Conservation (phyloP, 2,888 invertebrate species). For the Pegoplata infirma region DNA sequence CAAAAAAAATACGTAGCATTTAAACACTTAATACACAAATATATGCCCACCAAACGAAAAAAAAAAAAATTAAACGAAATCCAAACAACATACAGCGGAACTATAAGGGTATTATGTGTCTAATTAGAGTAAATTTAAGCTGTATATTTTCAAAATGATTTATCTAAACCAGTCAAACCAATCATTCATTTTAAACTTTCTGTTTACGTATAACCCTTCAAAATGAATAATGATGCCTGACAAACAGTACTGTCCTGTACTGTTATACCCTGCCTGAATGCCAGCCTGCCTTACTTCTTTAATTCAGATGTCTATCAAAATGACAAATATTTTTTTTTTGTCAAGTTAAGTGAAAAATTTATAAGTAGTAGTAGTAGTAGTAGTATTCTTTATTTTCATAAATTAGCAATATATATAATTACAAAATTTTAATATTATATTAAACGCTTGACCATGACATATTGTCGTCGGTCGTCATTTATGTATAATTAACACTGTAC, state of each 20-base stretch:
- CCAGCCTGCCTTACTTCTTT: background rate
- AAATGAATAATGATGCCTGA: background rate
- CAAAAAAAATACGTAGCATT: background rate
- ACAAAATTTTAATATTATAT: too few species aligned
- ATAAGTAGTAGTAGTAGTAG: too few species aligned
- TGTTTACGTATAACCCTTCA: constrained; percentile 5
- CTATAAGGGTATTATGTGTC: background rate
- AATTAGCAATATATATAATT: too few species aligned
- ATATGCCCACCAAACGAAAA: background rate
- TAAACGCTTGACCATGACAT: too few species aligned
- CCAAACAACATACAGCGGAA: background rate
- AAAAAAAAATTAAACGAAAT: background rate
- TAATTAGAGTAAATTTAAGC: background rate
- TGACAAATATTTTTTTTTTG: background rate
- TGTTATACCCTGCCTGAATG: too few species aligned
- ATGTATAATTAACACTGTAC: too few species aligned
- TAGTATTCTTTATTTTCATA: too few species aligned
- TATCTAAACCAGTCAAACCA: constrained; percentile 35
- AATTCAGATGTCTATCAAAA: background rate
- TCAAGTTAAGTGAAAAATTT: background rate
- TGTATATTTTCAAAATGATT: constrained; percentile 31
- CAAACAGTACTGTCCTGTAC: too few species aligned
- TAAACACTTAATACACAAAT: background rate
- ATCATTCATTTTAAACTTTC: constrained; percentile 48
- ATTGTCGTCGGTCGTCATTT: too few species aligned